Percentiles rank a stretch among this genome's conserved stretches.
phyloP scores from a whole-genome alignment of 2,113 vertebrate species.

The Hirundichthys speculiger region DNA sequence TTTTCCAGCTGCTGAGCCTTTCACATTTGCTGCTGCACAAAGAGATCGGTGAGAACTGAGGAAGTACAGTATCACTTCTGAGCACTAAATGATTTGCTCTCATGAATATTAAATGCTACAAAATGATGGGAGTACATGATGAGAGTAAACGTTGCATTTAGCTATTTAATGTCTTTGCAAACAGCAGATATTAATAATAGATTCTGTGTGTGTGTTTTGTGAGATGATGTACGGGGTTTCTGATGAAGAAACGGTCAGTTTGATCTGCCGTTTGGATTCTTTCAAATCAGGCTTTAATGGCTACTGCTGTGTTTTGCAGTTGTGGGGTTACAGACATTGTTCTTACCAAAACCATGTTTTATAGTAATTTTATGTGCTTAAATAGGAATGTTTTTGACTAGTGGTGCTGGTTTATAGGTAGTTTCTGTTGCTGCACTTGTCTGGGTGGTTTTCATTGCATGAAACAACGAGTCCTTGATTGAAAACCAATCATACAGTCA shows the following conservation, averaged over 20 bases:
- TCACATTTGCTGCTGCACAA: constrained; percentile 17
- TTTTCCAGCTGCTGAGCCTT: constrained; percentile 30
- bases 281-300: constrained; percentile 41
- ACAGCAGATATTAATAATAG: constrained; percentile 31
- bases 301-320: constrained; percentile 17
- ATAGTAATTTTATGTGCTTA: no score
- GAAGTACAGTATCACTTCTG: constrained; percentile 9
- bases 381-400: no score
- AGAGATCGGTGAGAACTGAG: constrained; percentile 15
- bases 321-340: constrained; percentile 11
- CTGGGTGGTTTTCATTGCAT: no score
- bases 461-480: background rate
- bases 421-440: no score
- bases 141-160: constrained; percentile 5
- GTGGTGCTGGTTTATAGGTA: no score
- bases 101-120: constrained; percentile 40
- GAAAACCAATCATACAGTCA: no score
- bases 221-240: background rate
- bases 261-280: constrained; percentile 51
- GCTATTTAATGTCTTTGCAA: constrained; percentile 37
- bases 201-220: background rate
- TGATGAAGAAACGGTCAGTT: constrained; percentile 40
- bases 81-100: constrained; percentile 20
- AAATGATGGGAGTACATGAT: constrained; percentile 20
- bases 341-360: no score